A percentile compares a stretch with the other conserved stretches of the same genome.
Evolutionary conservation across 2,797 vertebrate genomes (phyloP).

Genomic region (Sebastes umbrosus): DNA sequence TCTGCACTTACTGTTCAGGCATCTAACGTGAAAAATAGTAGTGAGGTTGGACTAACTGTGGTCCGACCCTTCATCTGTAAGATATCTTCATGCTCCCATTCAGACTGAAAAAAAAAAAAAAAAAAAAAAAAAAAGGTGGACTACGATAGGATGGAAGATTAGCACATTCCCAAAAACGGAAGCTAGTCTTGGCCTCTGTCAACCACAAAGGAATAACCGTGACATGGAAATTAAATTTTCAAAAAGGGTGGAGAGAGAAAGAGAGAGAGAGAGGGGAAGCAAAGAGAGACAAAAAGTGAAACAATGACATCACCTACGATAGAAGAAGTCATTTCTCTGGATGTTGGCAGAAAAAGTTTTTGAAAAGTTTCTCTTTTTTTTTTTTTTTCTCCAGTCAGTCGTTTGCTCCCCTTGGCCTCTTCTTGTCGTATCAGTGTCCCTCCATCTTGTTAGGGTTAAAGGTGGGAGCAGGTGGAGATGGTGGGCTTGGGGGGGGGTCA

Average conservation of each 20-base stretch:
- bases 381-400: slow-evolving; percentile 26
- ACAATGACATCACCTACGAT: slow-evolving; percentile 36
- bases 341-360: slow-evolving; percentile 42
- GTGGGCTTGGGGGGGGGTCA: slow-evolving; percentile 65
- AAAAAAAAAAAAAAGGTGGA: slow-evolving; percentile 1
- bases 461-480: slow-evolving; percentile 15
- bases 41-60: neutral
- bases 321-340: slow-evolving; percentile 48
- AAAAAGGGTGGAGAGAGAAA: slow-evolving; percentile 15
- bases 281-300: slow-evolving; percentile 39
- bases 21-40: neutral
- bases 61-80: neutral
- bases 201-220: slow-evolving; percentile 70
- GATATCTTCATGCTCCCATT: slow-evolving; percentile 18
- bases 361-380: slow-evolving; percentile 29
- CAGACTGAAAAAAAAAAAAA: slow-evolving; percentile 17
- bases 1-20: neutral
- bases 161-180: slow-evolving; percentile 40
- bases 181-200: slow-evolving; percentile 70
- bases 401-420: slow-evolving; percentile 35
- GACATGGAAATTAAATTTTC: slow-evolving; percentile 47
- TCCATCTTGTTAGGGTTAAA: slow-evolving; percentile 10
- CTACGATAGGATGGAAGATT: slow-evolving; percentile 14
- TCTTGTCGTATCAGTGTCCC: slow-evolving; percentile 34
- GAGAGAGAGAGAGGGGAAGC: neutral